phyloP scores from a whole-genome alignment of 1,140 invertebrate species.

The Drosophila sp. region DNA sequence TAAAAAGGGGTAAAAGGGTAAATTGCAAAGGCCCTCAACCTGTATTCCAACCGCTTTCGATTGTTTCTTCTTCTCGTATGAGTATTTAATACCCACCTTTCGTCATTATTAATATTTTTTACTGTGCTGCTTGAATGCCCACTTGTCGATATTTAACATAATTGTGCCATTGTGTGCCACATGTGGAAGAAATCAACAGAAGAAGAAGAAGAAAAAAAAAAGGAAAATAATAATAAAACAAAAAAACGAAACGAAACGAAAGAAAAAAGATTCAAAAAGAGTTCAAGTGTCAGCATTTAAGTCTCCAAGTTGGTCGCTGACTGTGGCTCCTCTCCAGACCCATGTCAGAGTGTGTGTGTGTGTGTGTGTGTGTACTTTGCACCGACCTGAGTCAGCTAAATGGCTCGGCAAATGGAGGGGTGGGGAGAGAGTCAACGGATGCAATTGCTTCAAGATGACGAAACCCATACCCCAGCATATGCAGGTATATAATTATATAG shows the following conservation, averaged over 20 bases:
- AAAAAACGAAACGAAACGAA: constrained; percentile 25
- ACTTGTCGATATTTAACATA: constrained; percentile 81
- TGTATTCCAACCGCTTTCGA: constrained; percentile 50
- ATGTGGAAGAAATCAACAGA: constrained; percentile 9
- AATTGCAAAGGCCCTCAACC: constrained; percentile 53
- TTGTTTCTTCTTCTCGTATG: constrained; percentile 27
- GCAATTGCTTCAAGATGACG: constrained; percentile 53
- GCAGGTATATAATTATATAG: constrained; percentile 18
- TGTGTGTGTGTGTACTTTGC: constrained; percentile 26
- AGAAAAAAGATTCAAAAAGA: constrained; percentile 60
- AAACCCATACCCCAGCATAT: constrained; percentile 6
- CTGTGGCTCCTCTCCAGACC: constrained; percentile 29
- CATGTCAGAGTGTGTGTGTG: too few species aligned
- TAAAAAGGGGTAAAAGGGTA: constrained; percentile 3
- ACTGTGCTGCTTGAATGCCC: constrained; percentile 38
- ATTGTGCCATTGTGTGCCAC: constrained; percentile 69
- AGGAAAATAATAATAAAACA: constrained; percentile 1
- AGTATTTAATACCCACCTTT: constrained; percentile 67
- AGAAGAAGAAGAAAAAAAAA: background rate
- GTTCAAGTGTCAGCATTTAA: constrained; percentile 74
- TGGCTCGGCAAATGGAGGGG: background rate
- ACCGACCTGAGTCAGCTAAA: constrained; percentile 17
- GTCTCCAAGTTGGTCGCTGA: constrained; percentile 24
- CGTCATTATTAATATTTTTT: constrained; percentile 48
- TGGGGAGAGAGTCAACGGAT: constrained; percentile 49